Conservation (phyloP, 2,797 vertebrate genomes). For the Bucorvus abyssinicus region DNA sequence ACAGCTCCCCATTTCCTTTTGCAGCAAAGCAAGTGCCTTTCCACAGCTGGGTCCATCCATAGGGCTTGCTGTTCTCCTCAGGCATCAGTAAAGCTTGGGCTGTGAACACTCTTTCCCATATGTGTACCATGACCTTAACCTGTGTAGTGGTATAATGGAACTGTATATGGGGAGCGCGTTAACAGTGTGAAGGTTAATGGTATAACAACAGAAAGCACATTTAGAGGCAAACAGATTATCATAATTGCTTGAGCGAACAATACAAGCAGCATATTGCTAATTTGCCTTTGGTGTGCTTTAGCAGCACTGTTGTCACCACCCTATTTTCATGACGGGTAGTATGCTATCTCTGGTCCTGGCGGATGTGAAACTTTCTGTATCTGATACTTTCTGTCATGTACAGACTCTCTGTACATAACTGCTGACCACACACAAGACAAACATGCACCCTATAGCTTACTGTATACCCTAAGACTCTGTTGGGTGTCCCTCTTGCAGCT, state of each 20-base stretch:
- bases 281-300: not conserved
- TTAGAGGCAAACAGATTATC: not conserved
- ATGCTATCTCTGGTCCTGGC: rapidly evolving
- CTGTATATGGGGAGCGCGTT: not conserved
- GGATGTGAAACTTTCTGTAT: not conserved
- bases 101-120: not conserved
- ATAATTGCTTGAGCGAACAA: not conserved
- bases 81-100: not conserved
- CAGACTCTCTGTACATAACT: not conserved
- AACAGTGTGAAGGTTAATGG: not conserved
- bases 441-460: not conserved
- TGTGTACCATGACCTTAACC: rapidly evolving
- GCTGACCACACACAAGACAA: rapidly evolving
- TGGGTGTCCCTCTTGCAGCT: not conserved
- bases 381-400: no score
- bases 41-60: rapidly evolving
- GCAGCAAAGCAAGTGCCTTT: not conserved
- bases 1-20: not conserved
- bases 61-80: not conserved
- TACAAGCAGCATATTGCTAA: not conserved
- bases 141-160: not conserved
- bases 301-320: not conserved
- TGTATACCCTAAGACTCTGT: not conserved
- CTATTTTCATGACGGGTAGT: not conserved
- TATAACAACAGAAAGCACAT: not conserved